Evolutionary conservation across 2,113 vertebrate genomes (phyloP), one percentile per base, ranked within the genome.

Genomic region (Corapipo altera): DNA sequence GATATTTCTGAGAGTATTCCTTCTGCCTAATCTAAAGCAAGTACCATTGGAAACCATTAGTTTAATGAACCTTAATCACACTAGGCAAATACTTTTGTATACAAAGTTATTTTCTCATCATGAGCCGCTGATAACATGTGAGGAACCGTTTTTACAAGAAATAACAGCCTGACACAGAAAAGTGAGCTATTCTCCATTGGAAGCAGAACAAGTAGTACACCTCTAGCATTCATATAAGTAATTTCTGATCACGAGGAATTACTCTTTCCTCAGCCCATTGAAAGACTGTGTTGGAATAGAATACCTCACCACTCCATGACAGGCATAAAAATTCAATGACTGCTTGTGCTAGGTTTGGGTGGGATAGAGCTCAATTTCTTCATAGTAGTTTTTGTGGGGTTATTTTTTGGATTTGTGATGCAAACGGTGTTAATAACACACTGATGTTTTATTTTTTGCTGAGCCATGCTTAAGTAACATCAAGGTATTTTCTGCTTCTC

Each of bases 371-470:
- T 11, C 37, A 70, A 39, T 43, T 73, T 84, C 30, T 73, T 80
- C 33, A 4, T 1, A 32, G 7, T 9, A 37, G 5, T 35, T 62
- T 35, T 4, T 24, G 1, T 26, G 11, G 13, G 4, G 5, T 9
- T 57, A 5, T 32, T 5, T 19, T 85, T 72, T 18, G 2, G 15
- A 32, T 65, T 55, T 73, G 44, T 51, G 43, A 22, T 54, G 8
- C 49, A 80, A 80, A 39, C 7, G 20, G 10, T 35, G 10, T 32
- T 67, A 27, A 30, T 43, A 71, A 22, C 16, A 43, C 23, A 37
- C 0, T 6, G 35, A 6, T 22, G 6, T 24, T 82, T 48, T n/a
- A 9, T 3, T 30, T 61, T 10, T 10, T 46, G 15, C 8, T 62
- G 64, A 59, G 5, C 3, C 51, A 11, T 6, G 1, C 18, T 52